phyloP scores from a whole-genome alignment of 2,888 invertebrate species.

The Drosophila anceps region DNA sequence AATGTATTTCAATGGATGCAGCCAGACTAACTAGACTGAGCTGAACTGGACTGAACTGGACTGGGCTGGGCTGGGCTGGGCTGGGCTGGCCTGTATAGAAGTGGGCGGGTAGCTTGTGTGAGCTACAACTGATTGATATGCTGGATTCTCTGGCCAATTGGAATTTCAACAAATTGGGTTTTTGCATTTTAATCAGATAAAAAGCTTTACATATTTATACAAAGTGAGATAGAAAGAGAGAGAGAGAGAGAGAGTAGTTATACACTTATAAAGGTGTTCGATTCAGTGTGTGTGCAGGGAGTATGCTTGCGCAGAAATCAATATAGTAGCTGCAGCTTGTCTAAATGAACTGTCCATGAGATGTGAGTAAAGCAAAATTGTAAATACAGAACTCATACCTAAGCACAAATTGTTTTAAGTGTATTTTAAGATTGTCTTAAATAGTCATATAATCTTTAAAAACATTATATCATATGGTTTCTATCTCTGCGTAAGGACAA shows the following conservation, averaged over 20 bases:
- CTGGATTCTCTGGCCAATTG: conserved; percentile 60
- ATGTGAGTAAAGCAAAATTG: neutral
- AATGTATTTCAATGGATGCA: conserved; percentile 55
- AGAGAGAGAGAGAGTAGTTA: neutral
- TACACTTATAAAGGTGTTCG: neutral
- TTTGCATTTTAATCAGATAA: conserved; percentile 77
- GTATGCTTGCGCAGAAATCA: conserved; percentile 18
- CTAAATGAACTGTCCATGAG: conserved; percentile 41
- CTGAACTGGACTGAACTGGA: neutral
- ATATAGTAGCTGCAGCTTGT: conserved; percentile 36
- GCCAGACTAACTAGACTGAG: conserved; percentile 17
- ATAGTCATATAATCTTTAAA: neutral
- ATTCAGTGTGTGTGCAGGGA: conserved; percentile 3
- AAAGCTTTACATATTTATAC: conserved; percentile 64
- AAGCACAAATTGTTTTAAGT: neutral
- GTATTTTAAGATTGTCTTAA: neutral
- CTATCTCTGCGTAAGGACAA: conserved; percentile 2
- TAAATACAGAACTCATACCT: neutral
- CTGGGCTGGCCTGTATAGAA: conserved; percentile 4
- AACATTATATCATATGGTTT: neutral
- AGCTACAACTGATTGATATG: conserved; percentile 66
- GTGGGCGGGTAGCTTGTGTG: conserved; percentile 1
- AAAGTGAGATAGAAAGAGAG: neutral
- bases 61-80: conserved; percentile 7
- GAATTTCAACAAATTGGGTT: conserved; percentile 71